Evolutionary conservation across 2,113 vertebrate genomes (phyloP), one percentile per base, ranked within the genome.

Genomic region (Pterophyllum scalare): DNA sequence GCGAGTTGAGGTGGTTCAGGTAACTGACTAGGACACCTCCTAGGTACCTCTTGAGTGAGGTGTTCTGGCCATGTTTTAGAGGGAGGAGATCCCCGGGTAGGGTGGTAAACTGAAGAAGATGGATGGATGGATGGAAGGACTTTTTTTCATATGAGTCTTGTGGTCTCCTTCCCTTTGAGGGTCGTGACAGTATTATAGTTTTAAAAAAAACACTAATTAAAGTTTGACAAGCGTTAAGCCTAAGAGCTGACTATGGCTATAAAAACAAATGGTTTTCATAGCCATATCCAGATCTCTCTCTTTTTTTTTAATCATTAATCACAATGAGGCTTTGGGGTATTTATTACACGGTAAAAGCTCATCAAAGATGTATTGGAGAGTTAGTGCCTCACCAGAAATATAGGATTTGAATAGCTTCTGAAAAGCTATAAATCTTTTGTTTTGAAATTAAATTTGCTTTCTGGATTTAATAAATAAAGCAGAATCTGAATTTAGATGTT

Each of bases 221-320:
- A 67, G 61, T 49, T 28, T 49, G 64, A 70, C 24, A 70, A 49
- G 40, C 9, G 49, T 49, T 49, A 70, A 31, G 43, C 15, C 49
- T 26, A 72, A 72, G 43, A 70, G 64, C 40, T 70, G 64, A 38
- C n/a, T 46, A 67, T 46, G 62, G 24, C 24, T 49, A 49, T 70
- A 15, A 52, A 26, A 72, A 72, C 65, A 52, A 72, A 72, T 72
- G 65, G 24, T 46, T 72, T 72, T 72, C 43, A 72, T 72, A 52
- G 52, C 43, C 43, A 49, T 20, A 26, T 70, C 43, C 24, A 11
- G 10, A 72, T 72, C 12, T 49, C n/a, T 26, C 8, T 60, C 9
- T 70, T 14, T 40, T 40, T 11, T 40, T 40, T 40, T 40, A 12
- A 62, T 31, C 24, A 70, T 70, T 52, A 70, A 49, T 70, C 40